These are phyloP conservation scores for Scyliorhinus canicula DNA, from an alignment of 2,797 vertebrate species.

Conservation along the genomic window DNA sequence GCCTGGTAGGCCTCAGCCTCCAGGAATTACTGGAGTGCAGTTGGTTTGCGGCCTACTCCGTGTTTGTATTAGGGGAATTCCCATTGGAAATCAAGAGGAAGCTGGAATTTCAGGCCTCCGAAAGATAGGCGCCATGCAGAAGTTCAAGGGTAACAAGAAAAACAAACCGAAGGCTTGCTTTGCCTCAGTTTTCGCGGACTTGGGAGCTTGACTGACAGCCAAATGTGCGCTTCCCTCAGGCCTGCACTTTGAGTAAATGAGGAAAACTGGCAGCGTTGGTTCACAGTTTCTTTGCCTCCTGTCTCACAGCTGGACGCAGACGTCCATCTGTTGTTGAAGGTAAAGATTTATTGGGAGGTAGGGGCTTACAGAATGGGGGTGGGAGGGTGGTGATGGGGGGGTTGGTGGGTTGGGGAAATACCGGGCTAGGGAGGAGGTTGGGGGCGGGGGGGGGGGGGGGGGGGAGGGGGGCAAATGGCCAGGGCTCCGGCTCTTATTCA, in stretches of 20 bases:
- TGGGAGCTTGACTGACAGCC: neutral
- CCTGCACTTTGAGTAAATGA: neutral
- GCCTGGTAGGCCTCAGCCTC: neutral
- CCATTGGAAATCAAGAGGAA: slow-evolving; percentile 16
- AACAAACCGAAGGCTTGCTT: neutral
- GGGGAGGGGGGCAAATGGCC: no score
- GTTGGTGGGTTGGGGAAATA: no score
- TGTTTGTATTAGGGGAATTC: slow-evolving; percentile 21
- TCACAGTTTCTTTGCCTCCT: neutral
- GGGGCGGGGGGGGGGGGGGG: no score
- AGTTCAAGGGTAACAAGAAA: neutral
- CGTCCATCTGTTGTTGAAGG: neutral
- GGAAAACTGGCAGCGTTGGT: no score
- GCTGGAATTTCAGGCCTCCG: neutral
- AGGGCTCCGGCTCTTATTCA: neutral
- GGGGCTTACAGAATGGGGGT: no score
- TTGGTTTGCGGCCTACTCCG: neutral
- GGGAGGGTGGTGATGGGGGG: no score
- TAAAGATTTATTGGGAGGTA: neutral
- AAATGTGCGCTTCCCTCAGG: neutral
- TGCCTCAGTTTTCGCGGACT: neutral
- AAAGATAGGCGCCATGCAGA: neutral
- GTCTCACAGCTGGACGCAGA: neutral
- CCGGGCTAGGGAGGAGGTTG: no score
- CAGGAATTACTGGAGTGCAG: neutral